Conservation (phyloP, 2,888 invertebrate genomes). For the Beris morrisii region DNA sequence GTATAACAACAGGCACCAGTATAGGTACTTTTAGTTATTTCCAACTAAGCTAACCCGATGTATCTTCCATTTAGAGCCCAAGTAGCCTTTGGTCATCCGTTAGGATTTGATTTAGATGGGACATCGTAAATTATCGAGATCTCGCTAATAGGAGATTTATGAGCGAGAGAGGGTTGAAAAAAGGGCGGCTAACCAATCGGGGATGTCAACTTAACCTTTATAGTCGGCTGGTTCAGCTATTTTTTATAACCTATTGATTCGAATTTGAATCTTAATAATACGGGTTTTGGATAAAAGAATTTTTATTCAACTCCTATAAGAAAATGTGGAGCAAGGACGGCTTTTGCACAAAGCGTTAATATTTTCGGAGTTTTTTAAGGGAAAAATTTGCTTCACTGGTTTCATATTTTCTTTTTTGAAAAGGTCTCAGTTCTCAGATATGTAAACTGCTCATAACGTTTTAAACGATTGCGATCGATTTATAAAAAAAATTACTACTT, state of each 20-base stretch:
- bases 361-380: no score
- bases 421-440: no score
- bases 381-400: no score
- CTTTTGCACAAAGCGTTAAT: no score
- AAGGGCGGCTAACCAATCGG: no score
- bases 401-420: no score
- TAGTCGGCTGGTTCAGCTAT: conserved; percentile 3
- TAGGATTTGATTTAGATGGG: conserved; percentile 24
- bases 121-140: conserved; percentile 30
- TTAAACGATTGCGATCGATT: no score
- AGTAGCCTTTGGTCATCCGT: conserved; percentile 16
- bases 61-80: neutral
- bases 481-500: no score
- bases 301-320: no score
- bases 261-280: neutral
- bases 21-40: neutral
- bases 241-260: conserved; percentile 10
- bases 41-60: neutral
- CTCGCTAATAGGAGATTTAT: conserved; percentile 29
- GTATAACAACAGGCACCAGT: neutral
- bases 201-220: conserved; percentile 26
- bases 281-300: no score
- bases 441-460: no score
- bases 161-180: conserved; percentile 22
- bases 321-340: no score